Evolutionary conservation across 2,113 vertebrate species (phyloP), one percentile per base, ranked within the genome.

Genomic region (Patagioenas fasciata): DNA sequence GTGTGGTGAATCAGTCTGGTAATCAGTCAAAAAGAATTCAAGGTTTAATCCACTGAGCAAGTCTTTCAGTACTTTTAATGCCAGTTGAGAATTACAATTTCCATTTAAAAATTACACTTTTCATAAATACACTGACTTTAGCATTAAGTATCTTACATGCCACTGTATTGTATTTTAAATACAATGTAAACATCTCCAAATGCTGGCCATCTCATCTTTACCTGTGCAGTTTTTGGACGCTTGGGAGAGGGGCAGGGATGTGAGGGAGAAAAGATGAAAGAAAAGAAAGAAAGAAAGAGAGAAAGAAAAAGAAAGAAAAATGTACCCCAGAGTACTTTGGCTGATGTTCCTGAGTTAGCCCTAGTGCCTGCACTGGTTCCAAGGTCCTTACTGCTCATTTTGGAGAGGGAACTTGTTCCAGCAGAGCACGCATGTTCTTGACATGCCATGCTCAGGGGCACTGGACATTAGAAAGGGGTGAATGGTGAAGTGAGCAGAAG

Each of bases 81-180:
- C 91, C 96, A 96, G 93, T 97, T 97, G 91, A 93, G 96, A 97
- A 88, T 92, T 96, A 97, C 97, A 97, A 94, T 91, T 94, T 97
- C 96, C 96, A 97, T 97, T 97, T 96, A 97, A 97, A 97, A 97
- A 97, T 96, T 96, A 97, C 97, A 97, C 92, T 97, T 97, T 87
- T 95, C 96, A 97, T 97, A 95, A 96, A 97, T 97, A 97, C 97
- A 97, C 90, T 91, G 91, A 97, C 95, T 97, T 96, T 83, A 97
- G 95, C 96, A 87, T 97, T 96, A 96, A 95, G 23, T 97, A 97
- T 97, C 95, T 96, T 97, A 97, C 97, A 97, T 97, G 97, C 97
- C 97, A 97, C 96, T 97, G 96, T 93, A 92, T 92, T 95, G 92
- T 96, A 96, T 95, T 89, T 96, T 89, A 97, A 97, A 96, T 96